Conservation (phyloP, 2,797 vertebrate genomes). For the Myotis planiceps region DNA sequence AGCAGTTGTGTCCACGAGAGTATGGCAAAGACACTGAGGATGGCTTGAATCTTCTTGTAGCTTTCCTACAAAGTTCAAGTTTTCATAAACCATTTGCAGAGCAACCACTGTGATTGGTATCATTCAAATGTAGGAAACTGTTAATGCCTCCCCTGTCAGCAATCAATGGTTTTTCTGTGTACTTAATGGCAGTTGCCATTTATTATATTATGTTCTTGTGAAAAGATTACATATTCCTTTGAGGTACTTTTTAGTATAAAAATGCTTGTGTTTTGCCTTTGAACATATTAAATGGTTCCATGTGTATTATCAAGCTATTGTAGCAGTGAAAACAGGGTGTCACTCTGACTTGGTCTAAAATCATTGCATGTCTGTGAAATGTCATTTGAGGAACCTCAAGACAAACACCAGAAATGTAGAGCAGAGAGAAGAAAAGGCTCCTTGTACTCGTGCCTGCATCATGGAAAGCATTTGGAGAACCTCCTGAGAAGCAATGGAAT, state of each 20-base stretch:
- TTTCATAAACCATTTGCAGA: not conserved
- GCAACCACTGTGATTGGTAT: not conserved
- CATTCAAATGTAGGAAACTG: not conserved
- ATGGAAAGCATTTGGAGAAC: slow-evolving; percentile 26
- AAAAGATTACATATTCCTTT: slow-evolving; percentile 57
- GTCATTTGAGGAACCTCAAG: not conserved
- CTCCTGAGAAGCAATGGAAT: not conserved
- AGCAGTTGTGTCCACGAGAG: not conserved
- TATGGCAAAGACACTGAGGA: not conserved
- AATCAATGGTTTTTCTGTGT: slow-evolving; percentile 41
- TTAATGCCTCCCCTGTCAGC: slow-evolving; percentile 12
- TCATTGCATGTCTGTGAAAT: not conserved
- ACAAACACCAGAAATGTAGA: slow-evolving; percentile 10
- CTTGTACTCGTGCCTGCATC: not conserved
- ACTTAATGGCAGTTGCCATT: slow-evolving; percentile 51
- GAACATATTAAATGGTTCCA: slow-evolving; percentile 57
- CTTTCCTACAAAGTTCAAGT: slow-evolving; percentile 24
- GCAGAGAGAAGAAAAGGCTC: not conserved
- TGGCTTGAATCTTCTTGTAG: not conserved
- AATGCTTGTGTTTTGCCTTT: slow-evolving; percentile 41
- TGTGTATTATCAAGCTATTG: slow-evolving; percentile 57
- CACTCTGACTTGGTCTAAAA: slow-evolving; percentile 4
- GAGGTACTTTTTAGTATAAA: slow-evolving; percentile 52
- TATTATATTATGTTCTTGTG: slow-evolving; percentile 51
- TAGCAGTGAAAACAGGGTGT: slow-evolving; percentile 23